A percentile compares a stretch with the other conserved stretches of the same genome.
phyloP scores from a whole-genome alignment of 2,797 vertebrate species.

The Sebastes vulpes region DNA sequence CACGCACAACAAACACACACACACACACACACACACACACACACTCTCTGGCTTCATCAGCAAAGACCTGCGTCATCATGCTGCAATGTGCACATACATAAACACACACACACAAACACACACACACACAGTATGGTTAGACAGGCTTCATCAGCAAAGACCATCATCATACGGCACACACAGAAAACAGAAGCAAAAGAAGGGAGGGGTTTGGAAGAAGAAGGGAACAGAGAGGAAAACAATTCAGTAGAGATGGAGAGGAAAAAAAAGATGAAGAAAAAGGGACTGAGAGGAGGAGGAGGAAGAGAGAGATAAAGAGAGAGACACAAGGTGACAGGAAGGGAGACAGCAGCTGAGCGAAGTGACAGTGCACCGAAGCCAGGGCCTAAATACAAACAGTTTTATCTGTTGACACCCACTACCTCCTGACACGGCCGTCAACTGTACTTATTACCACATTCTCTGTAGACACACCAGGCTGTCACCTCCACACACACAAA shows the following conservation, averaged over 20 bases:
- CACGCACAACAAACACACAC: slow-evolving; percentile 40
- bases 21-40: neutral
- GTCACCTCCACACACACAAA: slow-evolving; percentile 55
- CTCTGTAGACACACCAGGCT: slow-evolving; percentile 55
- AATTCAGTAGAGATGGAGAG: slow-evolving; percentile 44
- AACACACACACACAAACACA: neutral
- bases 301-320: slow-evolving; percentile 61
- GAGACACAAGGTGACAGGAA: slow-evolving; percentile 69
- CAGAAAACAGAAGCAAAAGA: slow-evolving; percentile 21
- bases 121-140: neutral
- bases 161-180: slow-evolving; percentile 39
- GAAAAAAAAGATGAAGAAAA: neutral
- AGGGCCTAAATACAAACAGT: slow-evolving; percentile 74
- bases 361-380: slow-evolving; percentile 66
- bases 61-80: slow-evolving; percentile 56
- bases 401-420: slow-evolving; percentile 82
- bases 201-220: slow-evolving; percentile 18
- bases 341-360: slow-evolving; percentile 53
- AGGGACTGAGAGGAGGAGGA: slow-evolving; percentile 23
- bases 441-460: slow-evolving; percentile 78
- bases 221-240: slow-evolving; percentile 29
- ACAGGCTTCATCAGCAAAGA: slow-evolving; percentile 44
- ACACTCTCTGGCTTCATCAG: slow-evolving; percentile 49
- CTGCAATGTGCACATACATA: slow-evolving; percentile 21
- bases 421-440: slow-evolving; percentile 75